A percentile compares a stretch with the other conserved stretches of the same genome.
Conservation (phyloP, 2,888 invertebrate genomes). For the Crematogaster levior region DNA sequence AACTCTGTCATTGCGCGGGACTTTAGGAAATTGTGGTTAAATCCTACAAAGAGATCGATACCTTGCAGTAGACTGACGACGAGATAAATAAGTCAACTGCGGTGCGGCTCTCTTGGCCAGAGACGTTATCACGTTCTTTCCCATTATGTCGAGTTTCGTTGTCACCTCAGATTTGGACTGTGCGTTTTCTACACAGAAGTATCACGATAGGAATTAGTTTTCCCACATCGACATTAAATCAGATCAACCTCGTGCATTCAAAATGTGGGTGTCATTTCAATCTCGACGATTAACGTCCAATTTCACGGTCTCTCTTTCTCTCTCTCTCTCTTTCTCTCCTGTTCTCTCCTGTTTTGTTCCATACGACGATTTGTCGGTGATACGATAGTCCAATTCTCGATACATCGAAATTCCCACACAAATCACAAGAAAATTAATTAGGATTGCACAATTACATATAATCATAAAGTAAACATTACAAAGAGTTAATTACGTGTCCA, state of each 20-base stretch:
- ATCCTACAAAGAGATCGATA: conserved; percentile 8
- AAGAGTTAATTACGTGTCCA: neutral
- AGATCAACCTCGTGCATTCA: neutral
- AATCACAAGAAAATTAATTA: neutral
- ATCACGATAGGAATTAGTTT: neutral
- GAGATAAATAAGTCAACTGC: conserved; percentile 46
- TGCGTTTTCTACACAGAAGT: neutral
- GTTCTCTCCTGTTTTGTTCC: neutral
- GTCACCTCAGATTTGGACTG: conserved; percentile 32
- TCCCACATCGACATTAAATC: neutral
- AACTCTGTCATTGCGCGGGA: neutral
- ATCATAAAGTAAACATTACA: neutral
- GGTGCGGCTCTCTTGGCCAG: conserved; percentile 50
- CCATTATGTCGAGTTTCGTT: conserved; percentile 15
- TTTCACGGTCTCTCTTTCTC: conserved; percentile 22
- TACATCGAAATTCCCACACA: conserved; percentile 7
- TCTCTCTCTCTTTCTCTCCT: neutral
- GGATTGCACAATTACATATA: neutral
- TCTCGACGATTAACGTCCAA: conserved; percentile 20
- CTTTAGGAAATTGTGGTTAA: neutral
- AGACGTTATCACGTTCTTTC: conserved; percentile 26
- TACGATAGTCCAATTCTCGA: neutral
- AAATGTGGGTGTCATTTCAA: conserved; percentile 15
- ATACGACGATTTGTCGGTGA: neutral
- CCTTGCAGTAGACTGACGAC: conserved; percentile 58